Evolutionary conservation across 2,888 invertebrate species (phyloP), one percentile per base, ranked within the genome.

Genomic region (Girardia tigrina): DNA sequence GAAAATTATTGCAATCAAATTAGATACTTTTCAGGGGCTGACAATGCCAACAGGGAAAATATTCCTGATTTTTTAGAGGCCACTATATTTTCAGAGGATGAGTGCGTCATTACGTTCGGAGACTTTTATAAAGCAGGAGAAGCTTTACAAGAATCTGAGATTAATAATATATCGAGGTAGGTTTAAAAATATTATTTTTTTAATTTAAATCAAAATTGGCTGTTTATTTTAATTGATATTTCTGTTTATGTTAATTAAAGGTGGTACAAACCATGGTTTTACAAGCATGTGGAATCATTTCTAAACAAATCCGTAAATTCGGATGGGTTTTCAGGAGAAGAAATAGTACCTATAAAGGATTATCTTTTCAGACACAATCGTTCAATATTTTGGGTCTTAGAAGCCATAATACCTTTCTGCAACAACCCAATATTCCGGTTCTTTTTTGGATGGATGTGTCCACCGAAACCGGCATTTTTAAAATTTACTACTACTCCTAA

Each of bases 261-360:
- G 75, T 91, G 90, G 89, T 88, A 90, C 82, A 89, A 90, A 78
- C 90, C 90, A 6, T 91, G 91, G 91, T 91, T 91, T 85, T 91
- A 89, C 85, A 88, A 87, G 77, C 90, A 91, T 82, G 91, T 90
- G 0, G 86, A 88, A 80, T 84, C 82, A 0, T 87, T 87, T 79
- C 78, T 83, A 73, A 78, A 78, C 28, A 56, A 56, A 56, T 23
- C 56, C 4, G n/a, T 56, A 20, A 56, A 56, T 56, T 4, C 56
- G n/a, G 56, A 56, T 56, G 56, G 56, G 2, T 56, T 56, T 56
- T 78, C 77, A 12, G 82, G 82, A 12, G 84, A 83, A 0, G 90
- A 90, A 80, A 91, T 89, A 83, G 89, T 91, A 74, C 91, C 91
- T 0, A 83, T 91, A 0, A 83, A 90, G 73, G 89, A 91, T 81